A percentile compares a stretch with the other conserved stretches of the same genome.
Conservation (phyloP, 2,797 vertebrate species). For the Peromyscus eremicus region DNA sequence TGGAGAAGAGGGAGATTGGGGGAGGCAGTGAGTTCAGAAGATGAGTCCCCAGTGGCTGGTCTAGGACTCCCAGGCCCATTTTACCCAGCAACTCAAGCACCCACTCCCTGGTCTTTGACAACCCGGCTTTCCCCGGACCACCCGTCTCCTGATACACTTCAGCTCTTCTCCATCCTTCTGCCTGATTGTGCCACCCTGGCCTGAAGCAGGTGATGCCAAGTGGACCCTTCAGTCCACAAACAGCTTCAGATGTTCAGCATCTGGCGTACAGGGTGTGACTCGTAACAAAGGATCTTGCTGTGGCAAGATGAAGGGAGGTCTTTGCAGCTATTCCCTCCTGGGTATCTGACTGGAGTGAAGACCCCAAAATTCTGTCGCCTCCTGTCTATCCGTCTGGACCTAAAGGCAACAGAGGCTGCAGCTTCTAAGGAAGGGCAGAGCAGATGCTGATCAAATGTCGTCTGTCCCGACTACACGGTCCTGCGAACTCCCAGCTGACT, state of each 20-base stretch:
- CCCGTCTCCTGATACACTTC: neutral
- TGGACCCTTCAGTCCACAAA: neutral
- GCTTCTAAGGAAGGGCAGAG: neutral
- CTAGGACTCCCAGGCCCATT: neutral
- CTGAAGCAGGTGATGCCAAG: neutral
- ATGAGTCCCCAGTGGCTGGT: neutral
- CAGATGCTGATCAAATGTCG: neutral
- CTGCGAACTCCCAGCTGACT: neutral
- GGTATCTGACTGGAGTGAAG: neutral
- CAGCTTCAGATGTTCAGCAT: neutral
- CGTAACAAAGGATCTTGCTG: neutral
- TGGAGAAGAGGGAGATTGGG: conserved; percentile 58
- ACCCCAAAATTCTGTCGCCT: neutral
- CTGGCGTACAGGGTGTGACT: neutral
- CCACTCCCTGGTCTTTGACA: neutral
- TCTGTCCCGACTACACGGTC: neutral
- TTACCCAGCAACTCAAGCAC: neutral
- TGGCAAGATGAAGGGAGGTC: neutral
- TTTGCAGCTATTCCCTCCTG: neutral
- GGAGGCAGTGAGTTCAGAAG: neutral
- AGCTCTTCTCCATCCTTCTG: neutral
- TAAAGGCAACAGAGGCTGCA: neutral
- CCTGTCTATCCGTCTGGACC: neutral
- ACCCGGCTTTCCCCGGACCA: neutral
- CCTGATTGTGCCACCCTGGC: neutral